Base-by-base conservation (phyloP, 2,888 invertebrate species). In the Sipunculus nudus region DNA sequence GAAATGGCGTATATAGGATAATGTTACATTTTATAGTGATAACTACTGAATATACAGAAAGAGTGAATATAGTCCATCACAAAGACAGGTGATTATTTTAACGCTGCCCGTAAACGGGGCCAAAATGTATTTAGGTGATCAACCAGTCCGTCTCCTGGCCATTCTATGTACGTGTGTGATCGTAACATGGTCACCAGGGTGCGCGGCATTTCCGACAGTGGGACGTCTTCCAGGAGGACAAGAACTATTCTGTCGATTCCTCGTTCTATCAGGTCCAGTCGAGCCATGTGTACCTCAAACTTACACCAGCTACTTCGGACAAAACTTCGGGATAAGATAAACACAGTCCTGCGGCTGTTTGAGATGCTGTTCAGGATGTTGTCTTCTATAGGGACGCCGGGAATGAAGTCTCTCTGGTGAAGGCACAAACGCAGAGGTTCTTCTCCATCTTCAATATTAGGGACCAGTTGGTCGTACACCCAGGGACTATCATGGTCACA, bases 281-380 rank as follows among this genome's bases (percentile, higher is more conserved):
- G 45, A 90, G 75, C 39, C 69, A 89, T 75, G 35, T 69, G 89
- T 88, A 90, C 88, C 78, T 91, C 90, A 68, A 89, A 90, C 71
- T 89, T 88, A 71, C 90, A 90, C 90, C 90, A 91, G 65, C 89
- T 89, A 67, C 90, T 90, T 8, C 87, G 81, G 6, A 90, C 78
- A 76, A 90, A 90, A 66, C 86, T 84, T 39, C 87, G 85, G 0
- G 90, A 89, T 16, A 90, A 86, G 8, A 91, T 85, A 57, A 90
- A 79, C 82, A 90, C 86, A 0, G 90, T 86, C 4, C 87, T 86
- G 21, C 87, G 83, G 0, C 90, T 90, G 1, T 87, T 85, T 70
- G 90, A 89, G 87, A 91, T 89, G 72, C 89, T 88, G 0, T 88
- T 87, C 0, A 89, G 87, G 65, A 91, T 90, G 69, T 90, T 91